phyloP scores from a whole-genome alignment of 23 tunicate genomes.

The Styela plicata region DNA sequence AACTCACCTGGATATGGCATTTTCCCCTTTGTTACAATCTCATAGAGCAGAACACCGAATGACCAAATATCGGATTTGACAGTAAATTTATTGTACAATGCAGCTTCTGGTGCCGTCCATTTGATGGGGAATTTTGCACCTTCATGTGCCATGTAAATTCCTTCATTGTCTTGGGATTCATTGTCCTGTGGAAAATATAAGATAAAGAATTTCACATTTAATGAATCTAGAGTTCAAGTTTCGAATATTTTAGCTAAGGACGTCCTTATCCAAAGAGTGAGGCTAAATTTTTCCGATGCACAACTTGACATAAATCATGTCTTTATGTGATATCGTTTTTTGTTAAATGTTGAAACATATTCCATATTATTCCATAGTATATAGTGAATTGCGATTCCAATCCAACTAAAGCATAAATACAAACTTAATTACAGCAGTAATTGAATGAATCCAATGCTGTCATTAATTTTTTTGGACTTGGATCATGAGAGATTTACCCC shows the following conservation, averaged over 20 bases:
- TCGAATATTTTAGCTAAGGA: not conserved
- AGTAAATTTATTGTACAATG: constrained; percentile 72
- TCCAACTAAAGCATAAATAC: no score
- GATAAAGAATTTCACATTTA: not conserved
- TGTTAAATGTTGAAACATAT: no score
- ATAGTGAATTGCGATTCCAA: no score
- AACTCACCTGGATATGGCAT: constrained; percentile 93
- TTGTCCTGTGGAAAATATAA: not conserved
- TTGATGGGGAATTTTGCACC: constrained; percentile 94
- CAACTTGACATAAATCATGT: not conserved
- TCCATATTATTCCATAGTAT: no score
- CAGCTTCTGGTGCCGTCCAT: constrained; percentile 99
- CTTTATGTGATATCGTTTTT: no score
- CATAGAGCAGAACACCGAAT: constrained; percentile 76
- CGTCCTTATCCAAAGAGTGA: not conserved
- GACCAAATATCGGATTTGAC: constrained; percentile 98
- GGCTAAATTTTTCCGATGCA: not conserved
- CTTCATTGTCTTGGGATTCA: constrained; percentile 32
- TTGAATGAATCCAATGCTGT: no score
- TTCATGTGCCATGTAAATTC: constrained; percentile 73
- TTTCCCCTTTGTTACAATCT: constrained; percentile 75
- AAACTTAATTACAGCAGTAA: no score
- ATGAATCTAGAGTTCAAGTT: not conserved
- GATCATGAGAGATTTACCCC: no score
- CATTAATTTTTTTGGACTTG: no score